phyloP scores from a whole-genome alignment of 1,140 invertebrate species.

The Latrodectus geometricus region DNA sequence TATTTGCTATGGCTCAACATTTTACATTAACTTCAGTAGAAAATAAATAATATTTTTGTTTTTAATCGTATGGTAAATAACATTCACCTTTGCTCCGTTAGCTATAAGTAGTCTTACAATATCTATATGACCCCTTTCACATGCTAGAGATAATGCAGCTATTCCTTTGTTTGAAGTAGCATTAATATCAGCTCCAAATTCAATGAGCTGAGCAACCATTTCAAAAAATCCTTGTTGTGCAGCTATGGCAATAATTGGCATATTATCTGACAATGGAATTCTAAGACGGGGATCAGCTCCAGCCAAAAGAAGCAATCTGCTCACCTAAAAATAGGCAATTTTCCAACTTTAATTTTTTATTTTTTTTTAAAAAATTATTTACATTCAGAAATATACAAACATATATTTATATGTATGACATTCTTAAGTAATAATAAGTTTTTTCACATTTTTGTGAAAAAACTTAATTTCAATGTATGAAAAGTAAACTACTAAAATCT shows the following conservation, averaged over 20 bases:
- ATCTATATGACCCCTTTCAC: slow-evolving; percentile 72
- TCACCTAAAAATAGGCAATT: slow-evolving; percentile 74
- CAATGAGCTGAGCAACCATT: slow-evolving; percentile 88
- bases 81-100: slow-evolving; percentile 67
- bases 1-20: no score
- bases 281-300: slow-evolving; percentile 85
- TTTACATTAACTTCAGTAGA: no score
- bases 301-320: slow-evolving; percentile 86
- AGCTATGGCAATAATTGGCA: slow-evolving; percentile 88
- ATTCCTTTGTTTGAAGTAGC: slow-evolving; percentile 88
- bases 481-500: no score
- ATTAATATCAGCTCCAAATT: slow-evolving; percentile 92
- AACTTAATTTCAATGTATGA: no score
- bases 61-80: no score
- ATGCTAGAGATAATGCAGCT: slow-evolving; percentile 82
- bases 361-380: background rate
- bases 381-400: background rate
- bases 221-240: slow-evolving; percentile 88
- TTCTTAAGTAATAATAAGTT: background rate
- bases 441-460: no score
- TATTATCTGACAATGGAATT: slow-evolving; percentile 81
- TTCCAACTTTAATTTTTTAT: background rate
- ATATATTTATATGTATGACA: background rate
- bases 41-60: no score
- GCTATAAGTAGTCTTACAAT: slow-evolving; percentile 68